Percentiles rank a stretch among this genome's conserved stretches.
phyloP scores from a whole-genome alignment of 2,113 vertebrate genomes.

The Leucopternis melanops region DNA sequence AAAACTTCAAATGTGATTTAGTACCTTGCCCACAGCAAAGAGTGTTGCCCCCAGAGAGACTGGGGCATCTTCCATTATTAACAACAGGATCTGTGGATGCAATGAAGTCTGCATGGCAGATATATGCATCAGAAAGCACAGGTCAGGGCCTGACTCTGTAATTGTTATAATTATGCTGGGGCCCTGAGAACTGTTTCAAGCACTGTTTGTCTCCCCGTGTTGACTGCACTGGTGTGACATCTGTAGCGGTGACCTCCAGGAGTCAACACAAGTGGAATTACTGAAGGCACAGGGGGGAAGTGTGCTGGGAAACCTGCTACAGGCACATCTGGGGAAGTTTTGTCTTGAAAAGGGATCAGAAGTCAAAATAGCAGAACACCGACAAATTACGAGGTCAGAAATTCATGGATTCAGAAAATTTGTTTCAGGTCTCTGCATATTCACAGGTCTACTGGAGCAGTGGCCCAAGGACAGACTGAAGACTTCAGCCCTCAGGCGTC shows the following conservation, averaged over 20 bases:
- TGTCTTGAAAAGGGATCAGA: background rate
- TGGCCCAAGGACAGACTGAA: background rate
- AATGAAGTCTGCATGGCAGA: background rate
- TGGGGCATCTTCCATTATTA: constrained; percentile 20
- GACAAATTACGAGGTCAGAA: background rate
- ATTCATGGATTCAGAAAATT: background rate
- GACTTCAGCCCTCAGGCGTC: background rate
- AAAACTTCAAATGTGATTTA: constrained; percentile 52
- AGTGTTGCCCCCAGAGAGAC: background rate
- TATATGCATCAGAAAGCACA: background rate
- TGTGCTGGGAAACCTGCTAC: background rate
- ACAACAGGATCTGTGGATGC: background rate
- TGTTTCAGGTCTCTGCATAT: background rate
- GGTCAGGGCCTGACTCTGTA: background rate
- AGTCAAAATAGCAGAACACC: background rate
- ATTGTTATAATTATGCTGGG: background rate
- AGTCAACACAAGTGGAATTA: background rate
- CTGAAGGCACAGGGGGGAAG: fast-evolving
- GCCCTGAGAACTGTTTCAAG: background rate
- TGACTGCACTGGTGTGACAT: background rate
- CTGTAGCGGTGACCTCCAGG: background rate
- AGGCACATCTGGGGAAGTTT: background rate
- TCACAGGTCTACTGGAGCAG: background rate
- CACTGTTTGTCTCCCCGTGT: background rate
- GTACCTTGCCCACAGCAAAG: background rate